Conservation (phyloP, 2,113 vertebrate genomes). For the Cyphomyrus plagiostoma region DNA sequence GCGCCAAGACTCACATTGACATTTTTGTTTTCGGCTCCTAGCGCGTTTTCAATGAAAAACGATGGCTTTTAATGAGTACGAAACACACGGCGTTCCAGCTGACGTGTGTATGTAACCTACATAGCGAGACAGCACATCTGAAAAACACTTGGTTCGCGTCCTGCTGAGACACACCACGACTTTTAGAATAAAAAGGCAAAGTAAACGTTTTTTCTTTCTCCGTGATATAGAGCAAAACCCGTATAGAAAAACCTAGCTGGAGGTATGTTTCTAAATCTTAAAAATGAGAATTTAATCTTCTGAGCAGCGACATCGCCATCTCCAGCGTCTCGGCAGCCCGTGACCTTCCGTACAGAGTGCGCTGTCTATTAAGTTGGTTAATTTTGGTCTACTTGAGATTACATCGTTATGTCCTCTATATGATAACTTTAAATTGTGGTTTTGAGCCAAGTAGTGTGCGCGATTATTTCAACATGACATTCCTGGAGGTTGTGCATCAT, state of each 20-base stretch:
- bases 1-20: constrained; percentile 19
- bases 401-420: background rate
- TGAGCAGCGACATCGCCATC: background rate
- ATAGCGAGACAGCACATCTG: background rate
- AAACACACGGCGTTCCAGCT: background rate
- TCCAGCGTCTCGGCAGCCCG: background rate
- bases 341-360: background rate
- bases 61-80: background rate
- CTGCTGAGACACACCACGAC: background rate
- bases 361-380: background rate
- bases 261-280: background rate
- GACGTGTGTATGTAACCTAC: background rate
- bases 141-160: background rate
- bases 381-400: background rate
- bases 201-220: background rate
- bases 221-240: background rate
- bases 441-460: background rate
- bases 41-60: background rate
- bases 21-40: background rate
- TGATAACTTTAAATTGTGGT: background rate
- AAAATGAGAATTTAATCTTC: background rate
- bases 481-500: background rate
- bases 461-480: background rate
- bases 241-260: background rate
- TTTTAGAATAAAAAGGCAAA: background rate